A percentile compares a stretch with the other conserved stretches of the same genome.
These are phyloP conservation scores for Ectropis crepuscularia DNA, from an alignment of 2,888 invertebrate species.

Conservation along the genomic window DNA sequence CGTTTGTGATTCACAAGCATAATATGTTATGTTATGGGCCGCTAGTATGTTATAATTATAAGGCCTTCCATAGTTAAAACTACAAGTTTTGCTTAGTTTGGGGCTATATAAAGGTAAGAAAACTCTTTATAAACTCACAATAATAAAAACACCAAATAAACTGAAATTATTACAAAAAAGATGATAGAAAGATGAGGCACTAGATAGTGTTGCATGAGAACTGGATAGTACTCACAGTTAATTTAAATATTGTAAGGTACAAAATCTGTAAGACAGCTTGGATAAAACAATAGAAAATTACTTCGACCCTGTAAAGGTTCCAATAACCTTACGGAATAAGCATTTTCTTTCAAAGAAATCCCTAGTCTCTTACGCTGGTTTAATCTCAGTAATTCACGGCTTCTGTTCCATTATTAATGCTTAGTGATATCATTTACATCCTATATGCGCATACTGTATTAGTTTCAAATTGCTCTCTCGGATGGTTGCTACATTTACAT, in stretches of 20 bases:
- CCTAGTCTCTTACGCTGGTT: conserved; percentile 41
- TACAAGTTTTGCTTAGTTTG: too few species aligned
- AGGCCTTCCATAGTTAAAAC: too few species aligned
- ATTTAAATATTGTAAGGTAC: neutral
- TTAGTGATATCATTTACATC: conserved; percentile 21
- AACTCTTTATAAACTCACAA: too few species aligned
- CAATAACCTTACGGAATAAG: neutral
- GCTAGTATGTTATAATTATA: too few species aligned
- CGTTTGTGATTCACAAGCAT: too few species aligned
- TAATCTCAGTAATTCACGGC: conserved; percentile 56
- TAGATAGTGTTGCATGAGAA: too few species aligned
- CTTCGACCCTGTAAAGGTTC: neutral
- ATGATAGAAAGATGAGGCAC: too few species aligned
- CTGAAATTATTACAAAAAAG: too few species aligned
- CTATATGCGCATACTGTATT: conserved; percentile 20
- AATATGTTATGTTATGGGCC: too few species aligned
- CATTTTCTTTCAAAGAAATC: conserved; percentile 38
- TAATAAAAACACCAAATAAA: too few species aligned
- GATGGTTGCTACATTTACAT: conserved; percentile 12
- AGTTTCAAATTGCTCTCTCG: conserved; percentile 15
- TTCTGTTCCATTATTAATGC: conserved; percentile 62
- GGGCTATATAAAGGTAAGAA: too few species aligned
- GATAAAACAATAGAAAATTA: neutral
- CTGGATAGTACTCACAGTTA: neutral
- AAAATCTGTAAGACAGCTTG: neutral